phyloP scores from a whole-genome alignment of 2,113 vertebrate genomes.

The Dromiciops gliroides region DNA sequence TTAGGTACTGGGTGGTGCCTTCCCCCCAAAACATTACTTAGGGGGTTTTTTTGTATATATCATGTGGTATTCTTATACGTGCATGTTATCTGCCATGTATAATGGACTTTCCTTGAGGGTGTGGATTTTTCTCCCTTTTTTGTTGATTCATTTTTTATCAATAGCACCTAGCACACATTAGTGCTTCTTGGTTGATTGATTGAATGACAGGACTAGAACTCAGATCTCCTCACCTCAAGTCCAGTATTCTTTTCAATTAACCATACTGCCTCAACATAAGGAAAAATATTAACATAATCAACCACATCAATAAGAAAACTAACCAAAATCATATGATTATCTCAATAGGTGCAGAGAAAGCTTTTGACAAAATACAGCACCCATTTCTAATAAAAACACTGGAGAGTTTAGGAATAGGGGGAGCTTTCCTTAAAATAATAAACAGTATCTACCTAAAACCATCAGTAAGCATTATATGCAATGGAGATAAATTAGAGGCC shows the following conservation, averaged over 20 bases:
- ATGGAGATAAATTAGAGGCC: too few relatives aligned
- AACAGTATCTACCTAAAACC: too few relatives aligned
- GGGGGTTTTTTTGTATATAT: neutral
- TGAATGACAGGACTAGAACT: neutral
- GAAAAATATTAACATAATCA: too few relatives aligned
- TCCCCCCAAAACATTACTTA: neutral
- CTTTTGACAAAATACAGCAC: too few relatives aligned
- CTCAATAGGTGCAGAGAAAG: too few relatives aligned
- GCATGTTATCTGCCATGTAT: neutral
- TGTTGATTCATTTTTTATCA: neutral
- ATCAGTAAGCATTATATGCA: too few relatives aligned
- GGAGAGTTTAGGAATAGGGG: too few relatives aligned
- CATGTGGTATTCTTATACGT: neutral
- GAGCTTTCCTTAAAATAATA: too few relatives aligned
- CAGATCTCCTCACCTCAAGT: neutral
- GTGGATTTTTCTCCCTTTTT: neutral
- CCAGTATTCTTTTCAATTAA: neutral
- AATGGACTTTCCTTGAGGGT: neutral
- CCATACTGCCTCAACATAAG: neutral
- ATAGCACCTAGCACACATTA: neutral
- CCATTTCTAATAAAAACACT: too few relatives aligned
- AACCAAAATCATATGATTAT: too few relatives aligned
- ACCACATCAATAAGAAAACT: too few relatives aligned
- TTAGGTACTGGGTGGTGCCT: neutral
- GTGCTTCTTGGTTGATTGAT: neutral